Percentiles rank a stretch among this genome's conserved stretches.
These are phyloP conservation scores for Elysia crispata DNA, from an alignment of 2,888 invertebrate species.

Conservation along the genomic window DNA sequence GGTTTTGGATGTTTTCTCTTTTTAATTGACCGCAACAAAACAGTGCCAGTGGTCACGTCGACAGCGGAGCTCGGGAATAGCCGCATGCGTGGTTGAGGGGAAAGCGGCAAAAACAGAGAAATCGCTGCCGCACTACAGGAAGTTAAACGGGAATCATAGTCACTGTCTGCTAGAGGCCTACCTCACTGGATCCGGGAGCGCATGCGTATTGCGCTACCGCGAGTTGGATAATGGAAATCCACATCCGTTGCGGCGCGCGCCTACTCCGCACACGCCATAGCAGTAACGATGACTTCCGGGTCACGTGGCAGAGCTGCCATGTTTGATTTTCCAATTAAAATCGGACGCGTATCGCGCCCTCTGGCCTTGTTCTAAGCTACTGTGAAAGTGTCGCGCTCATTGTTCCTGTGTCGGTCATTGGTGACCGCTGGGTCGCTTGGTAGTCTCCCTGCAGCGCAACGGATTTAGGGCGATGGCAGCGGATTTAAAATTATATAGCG, in stretches of 20 bases:
- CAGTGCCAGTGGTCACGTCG: no score
- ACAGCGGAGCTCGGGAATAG: no score
- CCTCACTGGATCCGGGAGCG: constrained; percentile 9
- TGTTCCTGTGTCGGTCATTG: no score
- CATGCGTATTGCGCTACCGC: constrained; percentile 24
- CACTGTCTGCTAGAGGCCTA: no score
- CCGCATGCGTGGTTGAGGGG: neutral
- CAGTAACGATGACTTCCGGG: constrained; percentile 48
- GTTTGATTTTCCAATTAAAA: constrained; percentile 50
- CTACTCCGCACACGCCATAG: constrained; percentile 29
- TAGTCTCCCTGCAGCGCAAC: no score
- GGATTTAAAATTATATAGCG: no score
- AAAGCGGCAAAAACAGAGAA: constrained; percentile 23
- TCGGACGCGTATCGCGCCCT: constrained; percentile 36
- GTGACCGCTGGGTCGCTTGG: no score
- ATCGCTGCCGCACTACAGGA: constrained; percentile 2
- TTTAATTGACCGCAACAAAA: no score
- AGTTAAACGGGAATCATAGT: constrained; percentile 20
- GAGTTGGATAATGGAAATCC: constrained; percentile 38
- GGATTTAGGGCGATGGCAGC: no score
- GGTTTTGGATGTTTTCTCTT: no score
- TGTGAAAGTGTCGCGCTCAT: no score
- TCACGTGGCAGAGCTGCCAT: constrained; percentile 45
- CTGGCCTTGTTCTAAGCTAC: constrained; percentile 3
- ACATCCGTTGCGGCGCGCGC: neutral